phyloP scores from a whole-genome alignment of 2,113 vertebrate genomes.

The Pseudorasbora parva region DNA sequence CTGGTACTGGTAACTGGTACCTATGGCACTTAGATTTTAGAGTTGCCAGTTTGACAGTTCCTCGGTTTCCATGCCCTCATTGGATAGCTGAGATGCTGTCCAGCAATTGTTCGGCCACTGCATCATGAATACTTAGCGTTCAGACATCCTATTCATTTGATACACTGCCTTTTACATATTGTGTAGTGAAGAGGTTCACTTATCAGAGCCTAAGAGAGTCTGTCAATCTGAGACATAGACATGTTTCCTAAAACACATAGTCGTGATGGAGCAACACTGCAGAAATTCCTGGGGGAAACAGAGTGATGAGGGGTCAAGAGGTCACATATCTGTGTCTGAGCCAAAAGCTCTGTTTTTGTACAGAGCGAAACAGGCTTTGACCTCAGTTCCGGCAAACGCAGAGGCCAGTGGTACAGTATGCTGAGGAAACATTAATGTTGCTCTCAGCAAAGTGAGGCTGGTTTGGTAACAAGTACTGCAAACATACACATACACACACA shows the following conservation, averaged over 20 bases:
- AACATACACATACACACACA: background rate
- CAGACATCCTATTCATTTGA: background rate
- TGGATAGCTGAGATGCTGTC: background rate
- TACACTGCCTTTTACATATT: background rate
- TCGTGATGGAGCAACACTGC: background rate
- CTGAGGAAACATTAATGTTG: conserved; percentile 14
- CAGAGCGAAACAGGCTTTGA: conserved; percentile 9
- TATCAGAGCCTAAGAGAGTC: background rate
- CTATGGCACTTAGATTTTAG: background rate
- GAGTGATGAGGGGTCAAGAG: conserved; percentile 30
- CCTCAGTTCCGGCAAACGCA: conserved; percentile 31
- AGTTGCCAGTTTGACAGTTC: background rate
- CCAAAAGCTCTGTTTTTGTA: conserved; percentile 33
- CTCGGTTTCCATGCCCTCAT: background rate
- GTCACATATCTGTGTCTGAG: conserved; percentile 34
- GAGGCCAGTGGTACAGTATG: conserved; percentile 16
- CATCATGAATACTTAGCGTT: background rate
- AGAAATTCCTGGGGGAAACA: conserved; percentile 15
- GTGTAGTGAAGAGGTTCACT: background rate
- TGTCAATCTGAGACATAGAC: background rate
- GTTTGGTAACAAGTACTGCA: conserved; percentile 25
- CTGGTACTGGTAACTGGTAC: background rate
- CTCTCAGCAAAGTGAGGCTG: conserved; percentile 14
- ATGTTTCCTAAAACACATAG: background rate
- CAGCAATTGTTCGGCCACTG: background rate